Evolutionary conservation across 1,140 invertebrate genomes (phyloP), one percentile per base, ranked within the genome.

Genomic region (Zaprionus gabonicus): DNA sequence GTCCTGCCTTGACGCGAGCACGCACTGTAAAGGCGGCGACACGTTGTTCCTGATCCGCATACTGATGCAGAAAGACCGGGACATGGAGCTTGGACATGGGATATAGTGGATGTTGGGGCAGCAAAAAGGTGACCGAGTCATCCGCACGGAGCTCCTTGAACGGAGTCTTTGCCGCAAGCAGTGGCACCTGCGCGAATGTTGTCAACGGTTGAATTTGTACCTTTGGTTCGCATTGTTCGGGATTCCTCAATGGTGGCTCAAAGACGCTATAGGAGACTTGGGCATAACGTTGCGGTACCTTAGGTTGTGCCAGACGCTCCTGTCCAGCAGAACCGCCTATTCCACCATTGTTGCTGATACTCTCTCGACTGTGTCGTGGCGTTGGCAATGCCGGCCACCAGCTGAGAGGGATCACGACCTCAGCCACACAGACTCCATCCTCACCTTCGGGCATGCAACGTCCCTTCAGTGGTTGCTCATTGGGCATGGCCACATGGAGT

Each of bases 361-460:
- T 31, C 44, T 70, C 72, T 94, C 94, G 0, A 94, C 94, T 9
- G 38, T 76, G 68, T 0, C 62, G 44, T 25, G 95, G 95, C 0
- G 95, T 93, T 6, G 95, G 95, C 56, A 96, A 87, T 0, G 96
- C 94, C 23, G 97, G 96, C 97, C 97, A 99, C 97, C 97, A 98
- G 46, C 95, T 94, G 0, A 97, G 95, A 0, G 98, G 98, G 9
- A 99, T 95, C 0, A 94, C 94, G 38, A 95, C 92, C 82, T 97
- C 96, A 2, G 97, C 97, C 49, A 98, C 93, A 82, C 98, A 99
- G 1, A 97, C 97, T 0, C 97, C 97, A 82, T 98, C 97, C 78
- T 97, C 96, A 3, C 96, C 96, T 91, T 97, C 97, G 0, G 97
- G 97, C 82, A 96, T 97, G 93, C 97, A 98, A 3, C 96, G 96